These are phyloP conservation scores for Oligia strigilis DNA, from an alignment of 2,888 invertebrate species.

Conservation along the genomic window DNA sequence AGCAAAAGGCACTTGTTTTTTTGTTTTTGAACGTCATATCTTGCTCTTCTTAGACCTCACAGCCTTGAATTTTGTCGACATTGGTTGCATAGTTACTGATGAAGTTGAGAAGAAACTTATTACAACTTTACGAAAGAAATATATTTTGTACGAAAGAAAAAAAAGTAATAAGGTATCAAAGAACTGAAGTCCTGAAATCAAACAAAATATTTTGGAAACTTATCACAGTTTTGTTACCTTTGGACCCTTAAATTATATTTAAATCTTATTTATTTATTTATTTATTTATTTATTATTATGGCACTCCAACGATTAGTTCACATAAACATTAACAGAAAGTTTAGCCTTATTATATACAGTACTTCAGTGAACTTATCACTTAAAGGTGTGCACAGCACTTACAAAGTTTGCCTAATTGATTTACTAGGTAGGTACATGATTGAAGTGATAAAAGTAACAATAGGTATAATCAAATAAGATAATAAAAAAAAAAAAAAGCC, in stretches of 20 bases:
- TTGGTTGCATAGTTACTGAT: neutral
- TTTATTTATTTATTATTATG: no score
- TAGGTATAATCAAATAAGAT: no score
- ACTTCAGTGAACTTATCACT: no score
- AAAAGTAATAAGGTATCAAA: conserved; percentile 13
- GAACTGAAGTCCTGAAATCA: conserved; percentile 21
- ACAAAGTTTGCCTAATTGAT: no score
- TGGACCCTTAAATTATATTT: conserved; percentile 53
- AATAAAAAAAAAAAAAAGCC: no score
- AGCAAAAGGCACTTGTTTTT: neutral
- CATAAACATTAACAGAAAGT: no score
- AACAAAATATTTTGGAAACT: conserved; percentile 58
- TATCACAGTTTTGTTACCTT: conserved; percentile 73
- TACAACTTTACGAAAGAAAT: neutral
- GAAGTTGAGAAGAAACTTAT: conserved; percentile 8
- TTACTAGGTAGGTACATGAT: no score
- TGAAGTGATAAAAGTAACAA: no score
- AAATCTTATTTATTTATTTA: no score
- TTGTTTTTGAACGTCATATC: neutral
- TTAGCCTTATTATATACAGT: no score
- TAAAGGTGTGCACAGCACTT: no score
- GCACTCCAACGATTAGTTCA: no score
- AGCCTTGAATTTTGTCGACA: conserved; percentile 34
- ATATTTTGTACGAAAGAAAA: conserved; percentile 1
- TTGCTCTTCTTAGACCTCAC: conserved; percentile 4